These are phyloP conservation scores for Tenthredo livida DNA, from an alignment of 2,888 invertebrate species.

Conservation along the genomic window DNA sequence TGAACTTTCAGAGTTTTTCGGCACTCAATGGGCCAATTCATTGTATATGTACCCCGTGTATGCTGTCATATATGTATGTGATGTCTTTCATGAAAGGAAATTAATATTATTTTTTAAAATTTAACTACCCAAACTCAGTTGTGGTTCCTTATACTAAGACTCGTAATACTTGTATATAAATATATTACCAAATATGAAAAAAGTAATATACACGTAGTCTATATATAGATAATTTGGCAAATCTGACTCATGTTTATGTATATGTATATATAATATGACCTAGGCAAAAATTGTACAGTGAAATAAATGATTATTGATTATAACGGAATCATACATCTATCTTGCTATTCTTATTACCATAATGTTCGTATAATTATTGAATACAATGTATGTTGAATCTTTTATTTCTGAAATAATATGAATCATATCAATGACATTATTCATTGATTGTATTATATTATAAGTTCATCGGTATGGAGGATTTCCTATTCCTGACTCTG, in stretches of 20 bases:
- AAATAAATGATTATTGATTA: slow-evolving; percentile 65
- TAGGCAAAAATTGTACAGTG: slow-evolving; percentile 69
- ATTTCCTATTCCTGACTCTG: too few relatives aligned
- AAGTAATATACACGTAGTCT: slow-evolving; percentile 59
- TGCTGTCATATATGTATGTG: slow-evolving; percentile 20
- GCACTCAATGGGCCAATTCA: background rate
- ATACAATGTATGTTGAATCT: background rate
- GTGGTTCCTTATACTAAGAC: slow-evolving; percentile 40
- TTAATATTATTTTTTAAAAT: background rate
- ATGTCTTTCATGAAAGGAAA: background rate
- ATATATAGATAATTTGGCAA: slow-evolving; percentile 66
- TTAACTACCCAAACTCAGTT: background rate
- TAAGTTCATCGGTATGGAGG: background rate
- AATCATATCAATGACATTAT: background rate
- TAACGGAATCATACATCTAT: slow-evolving; percentile 35
- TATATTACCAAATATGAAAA: slow-evolving; percentile 55
- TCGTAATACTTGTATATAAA: slow-evolving; percentile 62
- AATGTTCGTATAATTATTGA: background rate
- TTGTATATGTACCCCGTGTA: slow-evolving; percentile 5
- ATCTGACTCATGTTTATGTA: slow-evolving; percentile 60
- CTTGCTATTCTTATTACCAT: background rate
- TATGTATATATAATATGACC: slow-evolving; percentile 63
- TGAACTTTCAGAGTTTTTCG: slow-evolving; percentile 5
- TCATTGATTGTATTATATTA: background rate
- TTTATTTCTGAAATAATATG: background rate